Percentiles rank a stretch among this genome's conserved stretches.
These are phyloP conservation scores for Phymatocera aterrima DNA, from an alignment of 2,888 invertebrate species.

Conservation along the genomic window DNA sequence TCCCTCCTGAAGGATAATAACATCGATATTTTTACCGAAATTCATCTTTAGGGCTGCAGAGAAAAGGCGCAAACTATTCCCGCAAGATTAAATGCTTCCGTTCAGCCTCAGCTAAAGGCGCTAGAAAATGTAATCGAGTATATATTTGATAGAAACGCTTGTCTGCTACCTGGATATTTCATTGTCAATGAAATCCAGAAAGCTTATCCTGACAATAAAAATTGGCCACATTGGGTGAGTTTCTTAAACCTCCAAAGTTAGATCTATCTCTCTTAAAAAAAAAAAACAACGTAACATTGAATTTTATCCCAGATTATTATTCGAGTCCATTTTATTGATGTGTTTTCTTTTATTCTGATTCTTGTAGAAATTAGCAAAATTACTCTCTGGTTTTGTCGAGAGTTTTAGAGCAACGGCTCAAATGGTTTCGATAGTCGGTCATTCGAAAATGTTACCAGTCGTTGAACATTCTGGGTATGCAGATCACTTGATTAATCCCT, in stretches of 20 bases:
- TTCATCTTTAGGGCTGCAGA: slow-evolving; percentile 82
- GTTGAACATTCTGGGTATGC: slow-evolving; percentile 95
- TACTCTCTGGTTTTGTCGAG: slow-evolving; percentile 92
- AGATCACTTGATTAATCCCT: slow-evolving; percentile 92
- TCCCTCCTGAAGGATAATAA: not conserved
- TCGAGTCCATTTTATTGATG: not conserved
- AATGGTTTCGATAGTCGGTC: slow-evolving; percentile 95
- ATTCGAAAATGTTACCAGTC: slow-evolving; percentile 93
- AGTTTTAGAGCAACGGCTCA: slow-evolving; percentile 96
- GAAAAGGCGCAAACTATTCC: slow-evolving; percentile 93
- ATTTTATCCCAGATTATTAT: not conserved
- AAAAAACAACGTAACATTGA: not conserved
- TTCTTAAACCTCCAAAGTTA: not conserved
- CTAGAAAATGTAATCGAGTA: slow-evolving; percentile 89
- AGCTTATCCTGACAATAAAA: slow-evolving; percentile 86
- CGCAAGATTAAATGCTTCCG: slow-evolving; percentile 85
- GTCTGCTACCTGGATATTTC: slow-evolving; percentile 95
- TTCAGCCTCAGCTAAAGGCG: slow-evolving; percentile 88
- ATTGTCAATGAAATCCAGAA: slow-evolving; percentile 97
- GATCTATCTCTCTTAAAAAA: not conserved
- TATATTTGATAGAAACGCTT: slow-evolving; percentile 94
- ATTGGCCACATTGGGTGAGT: slow-evolving; percentile 94
- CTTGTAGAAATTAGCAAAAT: slow-evolving; percentile 87
- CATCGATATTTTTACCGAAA: not conserved
- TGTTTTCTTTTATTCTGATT: slow-evolving; percentile 44